Evolutionary conservation across 2,113 vertebrate species (phyloP).

Genomic region (Cynoglossus semilaevis): DNA sequence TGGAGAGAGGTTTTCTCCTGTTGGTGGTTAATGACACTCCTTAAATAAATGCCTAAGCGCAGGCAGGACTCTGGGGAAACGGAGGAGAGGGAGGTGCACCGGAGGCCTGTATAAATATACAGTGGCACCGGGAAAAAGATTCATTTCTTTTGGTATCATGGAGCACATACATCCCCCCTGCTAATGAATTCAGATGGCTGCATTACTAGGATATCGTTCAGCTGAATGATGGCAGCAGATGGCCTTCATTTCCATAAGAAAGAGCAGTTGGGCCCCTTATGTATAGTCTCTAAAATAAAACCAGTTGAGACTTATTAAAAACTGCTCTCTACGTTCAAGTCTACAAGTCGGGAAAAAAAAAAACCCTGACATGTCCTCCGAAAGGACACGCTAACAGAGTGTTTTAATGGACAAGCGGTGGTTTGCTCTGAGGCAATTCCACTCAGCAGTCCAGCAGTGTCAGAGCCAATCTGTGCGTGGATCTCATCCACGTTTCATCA

Average conservation of each 20-base stretch:
- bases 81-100: slow-evolving; percentile 34
- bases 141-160: slow-evolving; percentile 66
- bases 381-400: slow-evolving; percentile 46
- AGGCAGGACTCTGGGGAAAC: slow-evolving; percentile 57
- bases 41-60: slow-evolving; percentile 70
- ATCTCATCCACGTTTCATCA: slow-evolving; percentile 40
- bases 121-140: slow-evolving; percentile 58
- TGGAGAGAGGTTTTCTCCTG: slow-evolving; percentile 62
- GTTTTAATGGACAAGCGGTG: slow-evolving; percentile 41
- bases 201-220: slow-evolving; percentile 70
- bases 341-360: slow-evolving; percentile 29
- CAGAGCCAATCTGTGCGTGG: slow-evolving; percentile 33
- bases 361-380: slow-evolving; percentile 37
- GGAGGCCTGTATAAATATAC: slow-evolving; percentile 66
- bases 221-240: slow-evolving; percentile 74
- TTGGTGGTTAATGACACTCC: slow-evolving; percentile 68
- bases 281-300: slow-evolving; percentile 69
- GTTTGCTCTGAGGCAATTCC: slow-evolving; percentile 44
- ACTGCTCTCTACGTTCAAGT: slow-evolving; percentile 58
- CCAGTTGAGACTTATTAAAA: slow-evolving; percentile 73
- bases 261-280: slow-evolving; percentile 72
- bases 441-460: slow-evolving; percentile 12
- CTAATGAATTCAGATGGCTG: slow-evolving; percentile 78
- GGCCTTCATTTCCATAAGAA: slow-evolving; percentile 77
- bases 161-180: slow-evolving; percentile 57